phyloP scores from a whole-genome alignment of 2,888 invertebrate species.

The Luperina testacea region DNA sequence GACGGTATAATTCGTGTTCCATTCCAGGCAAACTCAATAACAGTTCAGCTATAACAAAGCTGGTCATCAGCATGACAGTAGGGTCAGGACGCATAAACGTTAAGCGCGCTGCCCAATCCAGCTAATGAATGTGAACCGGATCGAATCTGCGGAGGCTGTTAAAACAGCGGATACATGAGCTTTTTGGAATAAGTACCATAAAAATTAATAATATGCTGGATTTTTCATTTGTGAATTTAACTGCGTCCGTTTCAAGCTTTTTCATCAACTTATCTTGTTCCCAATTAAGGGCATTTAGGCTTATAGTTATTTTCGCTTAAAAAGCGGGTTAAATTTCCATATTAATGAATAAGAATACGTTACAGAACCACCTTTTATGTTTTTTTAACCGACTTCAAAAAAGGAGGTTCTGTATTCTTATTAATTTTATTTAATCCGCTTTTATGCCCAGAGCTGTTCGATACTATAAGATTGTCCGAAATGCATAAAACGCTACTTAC shows the following conservation, averaged over 20 bases:
- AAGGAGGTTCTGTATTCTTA: too few species aligned
- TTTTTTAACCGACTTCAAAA: too few species aligned
- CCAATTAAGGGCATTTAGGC: neutral
- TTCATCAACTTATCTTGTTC: neutral
- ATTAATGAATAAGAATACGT: too few species aligned
- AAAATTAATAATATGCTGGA: neutral
- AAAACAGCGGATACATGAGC: constrained; percentile 20
- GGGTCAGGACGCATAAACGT: constrained; percentile 60
- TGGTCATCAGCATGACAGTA: constrained; percentile 55
- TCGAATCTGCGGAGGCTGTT: constrained; percentile 47
- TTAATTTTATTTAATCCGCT: too few species aligned
- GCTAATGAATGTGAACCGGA: constrained; percentile 70
- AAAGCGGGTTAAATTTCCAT: too few species aligned
- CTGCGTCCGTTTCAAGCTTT: neutral
- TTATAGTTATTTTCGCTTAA: too few species aligned
- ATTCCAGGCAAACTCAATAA: constrained; percentile 34
- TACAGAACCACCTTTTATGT: too few species aligned
- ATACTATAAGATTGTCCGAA: too few species aligned
- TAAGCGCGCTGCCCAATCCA: constrained; percentile 64
- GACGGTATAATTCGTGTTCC: neutral
- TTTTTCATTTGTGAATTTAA: neutral
- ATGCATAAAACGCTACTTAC: too few species aligned
- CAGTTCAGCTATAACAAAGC: constrained; percentile 41
- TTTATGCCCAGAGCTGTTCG: too few species aligned
- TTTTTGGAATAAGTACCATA: neutral